phyloP scores from a whole-genome alignment of 2,888 invertebrate genomes.

The Marronus borbonicus region DNA sequence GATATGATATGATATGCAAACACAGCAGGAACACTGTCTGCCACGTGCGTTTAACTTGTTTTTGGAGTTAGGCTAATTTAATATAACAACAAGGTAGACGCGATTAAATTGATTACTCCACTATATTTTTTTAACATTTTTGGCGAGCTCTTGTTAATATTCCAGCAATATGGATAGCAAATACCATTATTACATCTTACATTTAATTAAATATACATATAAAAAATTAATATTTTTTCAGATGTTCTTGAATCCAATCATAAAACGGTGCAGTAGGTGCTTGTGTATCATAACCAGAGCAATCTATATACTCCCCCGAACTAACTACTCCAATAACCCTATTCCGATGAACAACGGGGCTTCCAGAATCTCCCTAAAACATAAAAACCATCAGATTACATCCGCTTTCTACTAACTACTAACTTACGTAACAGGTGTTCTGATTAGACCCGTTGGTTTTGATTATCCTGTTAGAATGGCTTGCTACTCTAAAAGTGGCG shows the following conservation, averaged over 20 bases:
- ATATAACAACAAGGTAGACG: no score
- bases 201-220: no score
- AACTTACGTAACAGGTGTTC: conserved; percentile 18
- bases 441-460: not conserved
- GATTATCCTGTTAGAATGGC: not conserved
- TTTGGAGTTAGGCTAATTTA: no score
- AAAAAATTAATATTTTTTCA: not conserved
- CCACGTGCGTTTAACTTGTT: no score
- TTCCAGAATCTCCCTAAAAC: conserved; percentile 31
- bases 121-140: no score
- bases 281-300: conserved; percentile 16
- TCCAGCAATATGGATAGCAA: no score
- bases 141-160: no score
- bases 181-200: no score
- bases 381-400: not conserved
- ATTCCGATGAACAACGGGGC: conserved; percentile 18
- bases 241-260: conserved; percentile 1
- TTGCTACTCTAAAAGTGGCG: not conserved
- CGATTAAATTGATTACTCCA: no score
- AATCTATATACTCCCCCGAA: conserved; percentile 5
- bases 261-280: not conserved
- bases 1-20: no score
- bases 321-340: conserved; percentile 15
- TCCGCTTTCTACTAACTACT: no score
- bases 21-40: no score